Conservation (phyloP, 2,113 vertebrate genomes). For the Strix uralensis region DNA sequence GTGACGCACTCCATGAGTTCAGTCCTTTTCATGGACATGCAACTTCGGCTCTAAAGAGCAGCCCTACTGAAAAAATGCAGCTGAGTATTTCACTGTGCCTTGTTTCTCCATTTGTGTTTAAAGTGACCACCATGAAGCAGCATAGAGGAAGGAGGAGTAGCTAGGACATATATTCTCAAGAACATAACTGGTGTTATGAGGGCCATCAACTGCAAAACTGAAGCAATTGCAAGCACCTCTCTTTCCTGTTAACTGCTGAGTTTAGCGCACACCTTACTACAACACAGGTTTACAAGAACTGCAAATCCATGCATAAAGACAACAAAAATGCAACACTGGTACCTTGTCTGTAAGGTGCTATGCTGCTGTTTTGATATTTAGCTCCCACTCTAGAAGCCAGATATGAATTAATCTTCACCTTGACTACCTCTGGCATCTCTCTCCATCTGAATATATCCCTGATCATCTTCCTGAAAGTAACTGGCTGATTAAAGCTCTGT, state of each 20-base stretch:
- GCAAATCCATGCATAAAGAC: not conserved
- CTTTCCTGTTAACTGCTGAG: not conserved
- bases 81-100: not conserved
- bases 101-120: not conserved
- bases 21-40: not conserved
- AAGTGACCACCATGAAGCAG: not conserved
- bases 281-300: not conserved
- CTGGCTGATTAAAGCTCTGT: not conserved
- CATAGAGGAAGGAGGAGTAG: not conserved
- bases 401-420: conserved; percentile 22
- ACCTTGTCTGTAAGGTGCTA: not conserved
- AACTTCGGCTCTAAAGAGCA: not conserved
- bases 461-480: not conserved
- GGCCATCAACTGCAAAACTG: not conserved
- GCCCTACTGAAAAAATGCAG: not conserved
- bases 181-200: not conserved
- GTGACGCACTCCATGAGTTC: not conserved
- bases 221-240: not conserved
- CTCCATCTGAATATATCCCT: not conserved
- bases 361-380: not conserved
- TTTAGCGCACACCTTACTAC: not conserved
- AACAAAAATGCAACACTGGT: not conserved
- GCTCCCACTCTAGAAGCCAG: not conserved
- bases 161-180: not conserved
- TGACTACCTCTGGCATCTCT: not conserved